A percentile compares a stretch with the other conserved stretches of the same genome.
Evolutionary conservation across 2,797 vertebrate genomes (phyloP).

Genomic region (Ibycter americanus): DNA sequence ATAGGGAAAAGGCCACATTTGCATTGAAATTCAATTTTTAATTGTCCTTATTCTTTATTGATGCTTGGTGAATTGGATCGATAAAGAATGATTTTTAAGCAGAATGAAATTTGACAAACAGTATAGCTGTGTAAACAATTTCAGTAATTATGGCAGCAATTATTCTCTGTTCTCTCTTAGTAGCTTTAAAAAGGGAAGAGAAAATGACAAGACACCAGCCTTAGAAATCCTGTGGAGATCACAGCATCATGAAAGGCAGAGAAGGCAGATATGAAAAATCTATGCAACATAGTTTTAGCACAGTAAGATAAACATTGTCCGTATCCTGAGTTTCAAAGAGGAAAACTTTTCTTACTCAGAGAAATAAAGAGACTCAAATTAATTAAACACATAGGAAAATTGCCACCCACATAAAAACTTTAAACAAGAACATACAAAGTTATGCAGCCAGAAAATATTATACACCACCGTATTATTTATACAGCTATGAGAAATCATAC

Average conservation of each 20-base stretch:
- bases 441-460: background rate
- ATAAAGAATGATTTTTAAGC: conserved; percentile 62
- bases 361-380: background rate
- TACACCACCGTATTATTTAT: background rate
- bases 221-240: background rate
- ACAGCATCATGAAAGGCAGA: background rate
- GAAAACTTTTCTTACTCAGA: background rate
- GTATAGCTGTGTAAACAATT: conserved; percentile 62
- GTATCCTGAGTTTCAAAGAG: background rate
- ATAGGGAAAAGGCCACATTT: conserved; percentile 82
- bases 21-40: conserved; percentile 82
- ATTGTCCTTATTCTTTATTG: conserved; percentile 79
- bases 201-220: background rate
- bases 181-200: background rate
- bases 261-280: background rate
- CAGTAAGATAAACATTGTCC: background rate
- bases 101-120: conserved; percentile 62
- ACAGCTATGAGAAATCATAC: background rate
- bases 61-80: conserved; percentile 69
- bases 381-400: background rate
- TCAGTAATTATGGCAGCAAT: conserved; percentile 66
- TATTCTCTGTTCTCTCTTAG: conserved; percentile 23
- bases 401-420: background rate
- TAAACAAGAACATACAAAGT: background rate
- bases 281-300: background rate